A percentile compares a stretch with the other conserved stretches of the same genome.
Conservation (phyloP, 2,113 vertebrate species). For the Lepidothrix coronata region DNA sequence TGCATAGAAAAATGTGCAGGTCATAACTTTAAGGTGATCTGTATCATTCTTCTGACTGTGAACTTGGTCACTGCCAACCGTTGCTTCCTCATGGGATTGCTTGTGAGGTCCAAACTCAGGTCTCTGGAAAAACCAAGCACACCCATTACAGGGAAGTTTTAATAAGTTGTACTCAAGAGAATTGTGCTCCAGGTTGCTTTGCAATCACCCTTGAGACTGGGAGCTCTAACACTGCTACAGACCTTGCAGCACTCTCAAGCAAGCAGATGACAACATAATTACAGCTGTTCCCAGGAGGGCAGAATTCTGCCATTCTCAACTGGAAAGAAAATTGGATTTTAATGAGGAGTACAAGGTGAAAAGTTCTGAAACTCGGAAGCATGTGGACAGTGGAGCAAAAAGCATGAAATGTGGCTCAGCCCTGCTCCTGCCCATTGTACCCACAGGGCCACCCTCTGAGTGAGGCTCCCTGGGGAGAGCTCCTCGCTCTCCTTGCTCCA, state of each 20-base stretch:
- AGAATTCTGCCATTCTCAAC: neutral
- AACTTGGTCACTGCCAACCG: neutral
- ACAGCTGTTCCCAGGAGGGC: neutral
- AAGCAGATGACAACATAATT: neutral
- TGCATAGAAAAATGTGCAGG: accelerated
- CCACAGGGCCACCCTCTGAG: accelerated
- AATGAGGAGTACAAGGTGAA: neutral
- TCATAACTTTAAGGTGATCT: neutral
- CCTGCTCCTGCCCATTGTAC: neutral
- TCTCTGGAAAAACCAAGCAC: neutral
- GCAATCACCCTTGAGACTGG: neutral
- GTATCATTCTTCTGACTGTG: neutral
- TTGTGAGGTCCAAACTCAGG: neutral
- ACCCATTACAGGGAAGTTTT: neutral
- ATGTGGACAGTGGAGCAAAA: neutral
- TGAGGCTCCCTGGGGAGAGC: neutral
- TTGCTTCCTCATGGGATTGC: neutral
- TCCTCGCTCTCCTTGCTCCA: neutral
- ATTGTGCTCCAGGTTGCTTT: neutral
- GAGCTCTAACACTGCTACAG: neutral
- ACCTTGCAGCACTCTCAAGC: neutral
- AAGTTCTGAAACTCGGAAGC: neutral
- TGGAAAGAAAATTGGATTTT: neutral
- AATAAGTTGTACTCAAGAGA: neutral
- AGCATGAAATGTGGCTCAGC: neutral